Conservation (phyloP, 2,113 vertebrate species). For the Anhinga anhinga region DNA sequence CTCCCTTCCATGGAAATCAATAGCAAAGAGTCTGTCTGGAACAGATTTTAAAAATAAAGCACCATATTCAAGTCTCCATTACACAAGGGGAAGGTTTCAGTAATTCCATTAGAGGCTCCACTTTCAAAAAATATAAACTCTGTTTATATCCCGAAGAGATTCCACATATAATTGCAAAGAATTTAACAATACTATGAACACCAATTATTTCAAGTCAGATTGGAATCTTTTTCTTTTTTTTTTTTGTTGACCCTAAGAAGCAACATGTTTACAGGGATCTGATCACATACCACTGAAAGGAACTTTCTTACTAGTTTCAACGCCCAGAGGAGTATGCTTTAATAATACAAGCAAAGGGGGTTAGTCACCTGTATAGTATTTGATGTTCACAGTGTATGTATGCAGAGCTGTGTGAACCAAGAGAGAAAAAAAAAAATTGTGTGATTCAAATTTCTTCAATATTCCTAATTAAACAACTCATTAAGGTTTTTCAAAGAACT, state of each 20-base stretch:
- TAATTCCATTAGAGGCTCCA: neutral
- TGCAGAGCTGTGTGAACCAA: neutral
- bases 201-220: neutral
- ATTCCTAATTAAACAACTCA: constrained; percentile 37
- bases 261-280: neutral
- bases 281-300: neutral
- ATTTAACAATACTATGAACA: neutral
- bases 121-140: neutral
- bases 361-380: neutral
- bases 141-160: neutral
- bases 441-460: neutral
- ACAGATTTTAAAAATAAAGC: neutral
- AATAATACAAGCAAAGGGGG: neutral
- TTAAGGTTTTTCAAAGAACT: constrained; percentile 29
- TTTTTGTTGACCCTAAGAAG: neutral
- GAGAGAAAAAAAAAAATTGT: neutral
- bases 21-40: neutral
- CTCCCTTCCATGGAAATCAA: neutral
- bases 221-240: neutral
- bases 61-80: neutral
- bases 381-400: neutral
- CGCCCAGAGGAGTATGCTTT: neutral
- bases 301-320: neutral
- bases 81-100: neutral
- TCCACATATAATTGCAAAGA: neutral